Evolutionary conservation across 2,797 vertebrate genomes (phyloP).

Genomic region (Acridotheres tristis): DNA sequence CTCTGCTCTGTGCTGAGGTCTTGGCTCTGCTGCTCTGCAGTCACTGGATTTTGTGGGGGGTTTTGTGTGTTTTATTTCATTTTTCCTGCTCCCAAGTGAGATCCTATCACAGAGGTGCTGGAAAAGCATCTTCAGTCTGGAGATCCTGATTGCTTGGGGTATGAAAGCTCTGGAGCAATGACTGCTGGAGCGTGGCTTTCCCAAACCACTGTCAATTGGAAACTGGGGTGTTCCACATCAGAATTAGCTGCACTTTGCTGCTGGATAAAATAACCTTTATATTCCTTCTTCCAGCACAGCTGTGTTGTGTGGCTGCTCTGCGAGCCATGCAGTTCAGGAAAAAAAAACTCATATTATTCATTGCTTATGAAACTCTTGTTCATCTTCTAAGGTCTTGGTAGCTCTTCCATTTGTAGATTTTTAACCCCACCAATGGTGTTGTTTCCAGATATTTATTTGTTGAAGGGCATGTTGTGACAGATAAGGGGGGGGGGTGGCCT

Average conservation of each 20-base stretch:
- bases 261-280: not conserved
- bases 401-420: not conserved
- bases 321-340: not conserved
- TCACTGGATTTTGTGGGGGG: not conserved
- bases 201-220: not conserved
- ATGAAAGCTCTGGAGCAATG: not conserved
- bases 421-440: not conserved
- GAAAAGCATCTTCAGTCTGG: not conserved
- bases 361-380: not conserved
- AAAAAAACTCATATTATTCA: not conserved
- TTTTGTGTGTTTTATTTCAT: not conserved
- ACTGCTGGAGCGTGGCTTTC: not conserved
- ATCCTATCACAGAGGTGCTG: not conserved
- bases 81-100: not conserved
- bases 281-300: not conserved
- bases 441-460: not conserved
- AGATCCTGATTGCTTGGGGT: not conserved
- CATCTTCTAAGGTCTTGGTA: not conserved
- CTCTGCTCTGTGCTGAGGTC: not conserved
- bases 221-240: not conserved
- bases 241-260: not conserved
- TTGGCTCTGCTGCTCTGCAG: not conserved
- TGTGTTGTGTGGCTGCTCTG: not conserved
- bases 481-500: not conserved
- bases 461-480: not conserved